Conservation (phyloP, 2,888 invertebrate genomes). For the Orthosia incerta region DNA sequence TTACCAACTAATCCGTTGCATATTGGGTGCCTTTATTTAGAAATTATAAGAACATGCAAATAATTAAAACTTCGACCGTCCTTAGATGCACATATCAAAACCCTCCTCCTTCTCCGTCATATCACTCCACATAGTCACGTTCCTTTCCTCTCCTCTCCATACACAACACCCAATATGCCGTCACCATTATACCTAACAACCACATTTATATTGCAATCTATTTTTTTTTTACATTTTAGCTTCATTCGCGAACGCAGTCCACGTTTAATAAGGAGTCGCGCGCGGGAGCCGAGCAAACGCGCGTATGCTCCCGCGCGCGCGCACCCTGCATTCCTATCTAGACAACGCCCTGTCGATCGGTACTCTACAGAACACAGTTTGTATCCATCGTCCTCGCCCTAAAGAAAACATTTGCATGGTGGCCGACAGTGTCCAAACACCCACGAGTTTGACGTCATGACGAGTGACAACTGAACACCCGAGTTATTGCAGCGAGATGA, state of each 20-base stretch:
- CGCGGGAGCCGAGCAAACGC: slow-evolving; percentile 66
- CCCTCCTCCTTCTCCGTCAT: slow-evolving; percentile 48
- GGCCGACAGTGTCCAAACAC: slow-evolving; percentile 73
- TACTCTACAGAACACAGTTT: slow-evolving; percentile 90
- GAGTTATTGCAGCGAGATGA: slow-evolving; percentile 52
- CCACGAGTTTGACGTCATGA: slow-evolving; percentile 45
- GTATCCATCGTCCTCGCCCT: slow-evolving; percentile 86
- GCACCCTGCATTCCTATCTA: slow-evolving; percentile 84
- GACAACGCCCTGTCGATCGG: slow-evolving; percentile 86
- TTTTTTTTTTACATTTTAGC: slow-evolving; percentile 87
- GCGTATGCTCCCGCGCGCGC: slow-evolving; percentile 49
- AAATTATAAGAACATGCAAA: slow-evolving; percentile 50
- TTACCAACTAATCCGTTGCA: slow-evolving; percentile 79
- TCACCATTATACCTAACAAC: slow-evolving; percentile 81
- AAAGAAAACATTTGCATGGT: slow-evolving; percentile 83
- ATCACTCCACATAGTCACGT: slow-evolving; percentile 61
- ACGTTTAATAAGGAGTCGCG: slow-evolving; percentile 73
- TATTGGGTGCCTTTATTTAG: slow-evolving; percentile 75
- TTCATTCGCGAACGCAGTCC: slow-evolving; percentile 77
- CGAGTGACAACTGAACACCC: slow-evolving; percentile 8
- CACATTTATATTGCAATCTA: slow-evolving; percentile 88
- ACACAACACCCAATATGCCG: slow-evolving; percentile 90
- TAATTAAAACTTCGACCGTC: slow-evolving; percentile 48
- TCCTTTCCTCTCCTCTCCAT: slow-evolving; percentile 75
- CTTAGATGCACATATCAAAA: slow-evolving; percentile 55